A percentile compares a stretch with the other conserved stretches of the same genome.
Evolutionary conservation across 2,888 invertebrate species (phyloP).

Genomic region (Cryptus armator): DNA sequence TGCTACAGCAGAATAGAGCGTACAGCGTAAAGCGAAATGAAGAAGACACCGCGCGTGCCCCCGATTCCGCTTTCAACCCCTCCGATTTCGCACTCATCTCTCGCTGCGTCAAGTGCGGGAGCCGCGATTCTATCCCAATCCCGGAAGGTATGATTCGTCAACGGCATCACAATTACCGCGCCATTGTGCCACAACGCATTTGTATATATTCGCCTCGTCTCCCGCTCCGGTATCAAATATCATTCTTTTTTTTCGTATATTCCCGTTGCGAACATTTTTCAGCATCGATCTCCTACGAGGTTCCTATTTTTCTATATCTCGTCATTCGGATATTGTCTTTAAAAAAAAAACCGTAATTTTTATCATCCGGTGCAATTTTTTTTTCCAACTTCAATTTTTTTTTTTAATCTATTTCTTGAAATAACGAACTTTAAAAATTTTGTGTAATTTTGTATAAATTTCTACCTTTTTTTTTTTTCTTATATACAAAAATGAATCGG

Average conservation of each 20-base stretch:
- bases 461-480: neutral
- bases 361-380: too few relatives aligned
- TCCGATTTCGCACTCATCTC: slow-evolving; percentile 51
- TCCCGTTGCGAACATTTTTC: neutral
- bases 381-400: too few relatives aligned
- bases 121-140: slow-evolving; percentile 58
- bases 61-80: slow-evolving; percentile 71
- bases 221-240: slow-evolving; percentile 60
- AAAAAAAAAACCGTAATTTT: too few relatives aligned
- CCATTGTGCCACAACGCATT: slow-evolving; percentile 80
- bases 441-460: too few relatives aligned
- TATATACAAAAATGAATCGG: too few relatives aligned
- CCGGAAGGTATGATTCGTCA: slow-evolving; percentile 82
- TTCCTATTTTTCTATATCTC: too few relatives aligned
- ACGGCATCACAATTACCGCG: slow-evolving; percentile 80
- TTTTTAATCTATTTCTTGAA: too few relatives aligned
- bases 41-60: slow-evolving; percentile 77
- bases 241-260: slow-evolving; percentile 45
- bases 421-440: too few relatives aligned
- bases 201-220: slow-evolving; percentile 73
- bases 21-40: slow-evolving; percentile 45
- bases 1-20: slow-evolving; percentile 16
- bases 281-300: too few relatives aligned
- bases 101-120: slow-evolving; percentile 42
- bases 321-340: too few relatives aligned